Evolutionary conservation across 1,140 invertebrate genomes (phyloP), one percentile per base, ranked within the genome.

Genomic region (Dreissena polymorpha): DNA sequence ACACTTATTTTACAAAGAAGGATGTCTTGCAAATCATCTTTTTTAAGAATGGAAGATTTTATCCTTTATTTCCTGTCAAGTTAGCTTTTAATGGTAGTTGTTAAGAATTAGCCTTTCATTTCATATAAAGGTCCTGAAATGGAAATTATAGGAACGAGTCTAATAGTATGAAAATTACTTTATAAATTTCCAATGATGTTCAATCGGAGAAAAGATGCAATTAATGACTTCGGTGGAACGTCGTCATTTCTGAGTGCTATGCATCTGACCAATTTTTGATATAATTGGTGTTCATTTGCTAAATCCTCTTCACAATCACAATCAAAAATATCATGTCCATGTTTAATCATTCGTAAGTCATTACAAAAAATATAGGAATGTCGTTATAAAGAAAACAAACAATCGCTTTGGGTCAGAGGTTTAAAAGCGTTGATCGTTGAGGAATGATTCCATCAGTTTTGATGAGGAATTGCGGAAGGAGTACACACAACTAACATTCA

Each of bases 81-180:
- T 81, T 81, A 65, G n/a, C 39, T 1, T 39, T n/a, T 72, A 81
- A 81, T 81, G 71, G 72, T 63, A 65, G 78, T 72, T 27, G 57
- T 81, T 73, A 72, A 70, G 72, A 72, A 81, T 81, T 81, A 73
- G 57, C 21, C 69, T 67, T 72, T 81, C 78, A 71, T 16, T n/a
- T 63, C 78, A 57, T 23, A 81, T 73, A 81, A 67, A 65, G 49
- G 50, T 57, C 39, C 57, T 50, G 60, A 81, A 73, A 68, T 55
- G 69, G 65, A 81, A 81, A 81, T 81, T 71, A 73, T 73, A 81
- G 69, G 21, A 57, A 51, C 12, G 29, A 29, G 18, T 21, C n/a
- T 78, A 78, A 78, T 78, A 78, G 76, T 27, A 78, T 68, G 65
- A 78, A 55, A 57, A 78, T 78, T 78, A 70, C 76, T 78, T 78